Conservation (phyloP, 1,140 invertebrate genomes). For the Drosophila prosaltans region DNA sequence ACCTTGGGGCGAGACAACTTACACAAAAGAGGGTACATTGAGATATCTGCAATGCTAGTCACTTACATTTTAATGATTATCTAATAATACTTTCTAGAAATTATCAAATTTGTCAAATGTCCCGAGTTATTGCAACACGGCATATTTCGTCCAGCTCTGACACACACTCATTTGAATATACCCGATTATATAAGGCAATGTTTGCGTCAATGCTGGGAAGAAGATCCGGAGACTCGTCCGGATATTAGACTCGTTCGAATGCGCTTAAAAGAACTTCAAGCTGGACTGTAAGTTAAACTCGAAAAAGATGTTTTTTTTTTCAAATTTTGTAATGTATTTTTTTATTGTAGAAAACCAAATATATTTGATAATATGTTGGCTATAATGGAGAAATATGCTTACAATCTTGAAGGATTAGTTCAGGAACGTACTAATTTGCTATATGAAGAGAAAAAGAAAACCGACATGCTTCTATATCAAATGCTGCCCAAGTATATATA, state of each 20-base stretch:
- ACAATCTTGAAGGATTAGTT: constrained; percentile 95
- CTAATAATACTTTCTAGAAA: constrained; percentile 85
- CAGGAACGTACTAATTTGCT: constrained; percentile 94
- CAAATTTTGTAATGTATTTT: too few species aligned
- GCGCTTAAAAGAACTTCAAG: constrained; percentile 90
- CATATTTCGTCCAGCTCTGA: constrained; percentile 92
- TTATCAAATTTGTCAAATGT: constrained; percentile 94
- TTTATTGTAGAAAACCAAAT: constrained; percentile 90
- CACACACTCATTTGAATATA: constrained; percentile 91
- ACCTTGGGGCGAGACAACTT: constrained; percentile 89
- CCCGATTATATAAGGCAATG: constrained; percentile 95
- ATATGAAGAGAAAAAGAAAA: constrained; percentile 96
- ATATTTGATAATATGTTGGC: constrained; percentile 98
- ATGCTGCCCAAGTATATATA: constrained; percentile 92
- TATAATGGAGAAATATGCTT: constrained; percentile 97
- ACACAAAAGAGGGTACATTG: constrained; percentile 85
- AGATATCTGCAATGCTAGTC: not conserved
- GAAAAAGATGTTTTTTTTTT: too few species aligned
- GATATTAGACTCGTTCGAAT: constrained; percentile 90
- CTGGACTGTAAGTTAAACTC: constrained; percentile 86
- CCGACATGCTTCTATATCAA: constrained; percentile 93
- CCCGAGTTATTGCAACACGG: constrained; percentile 90
- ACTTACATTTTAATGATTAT: not conserved
- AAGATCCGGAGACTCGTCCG: constrained; percentile 93
- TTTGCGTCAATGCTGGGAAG: constrained; percentile 92